Evolutionary conservation across 1,140 invertebrate genomes (phyloP), one percentile per base, ranked within the genome.

Genomic region (Helicorthomorpha holstii): DNA sequence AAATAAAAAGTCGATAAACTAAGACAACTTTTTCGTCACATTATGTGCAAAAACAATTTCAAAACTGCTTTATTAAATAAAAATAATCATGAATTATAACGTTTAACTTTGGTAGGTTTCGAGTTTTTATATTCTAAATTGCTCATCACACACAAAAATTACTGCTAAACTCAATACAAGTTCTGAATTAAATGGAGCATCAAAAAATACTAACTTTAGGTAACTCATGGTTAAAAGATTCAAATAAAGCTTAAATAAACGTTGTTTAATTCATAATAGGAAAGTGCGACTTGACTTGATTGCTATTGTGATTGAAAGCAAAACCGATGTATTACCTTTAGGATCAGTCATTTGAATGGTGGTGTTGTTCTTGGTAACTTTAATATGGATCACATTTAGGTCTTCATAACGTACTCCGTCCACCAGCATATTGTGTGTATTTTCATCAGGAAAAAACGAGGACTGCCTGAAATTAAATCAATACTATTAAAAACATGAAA

Each of bases 311-410:
- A 41, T 12, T 12, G 38, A 12, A 41, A 19, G 38, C 19, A 12
- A 46, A 10, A 12, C 4, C n/a, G 45, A 10, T 14, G 3, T 26
- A 22, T 61, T 65, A 71, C 83, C 85, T 66, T 76, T 74, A 50
- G 66, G 55, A 69, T 88, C 76, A 1, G 81, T 81, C 10, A 90
- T 54, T 27, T 71, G 71, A 51, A 94, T 73, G 46, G 91, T 80
- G 16, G 90, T 93, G 66, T 96, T 95, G 67, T 95, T 96, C 52
- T 73, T 73, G 14, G 79, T 77, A 12, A 82, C 77, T 61, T 80
- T 77, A 27, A 94, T 81, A 63, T 91, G 81, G 54, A 81, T 74
- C 53, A 94, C 78, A 1, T 85, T 86, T 27, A 93, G 61, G 19
- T 87, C 75, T 63, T 80, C 79, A 65, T 80, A 96, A 14, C 75